Conservation (phyloP, 1,140 invertebrate genomes). For the Amyelois transitella region DNA sequence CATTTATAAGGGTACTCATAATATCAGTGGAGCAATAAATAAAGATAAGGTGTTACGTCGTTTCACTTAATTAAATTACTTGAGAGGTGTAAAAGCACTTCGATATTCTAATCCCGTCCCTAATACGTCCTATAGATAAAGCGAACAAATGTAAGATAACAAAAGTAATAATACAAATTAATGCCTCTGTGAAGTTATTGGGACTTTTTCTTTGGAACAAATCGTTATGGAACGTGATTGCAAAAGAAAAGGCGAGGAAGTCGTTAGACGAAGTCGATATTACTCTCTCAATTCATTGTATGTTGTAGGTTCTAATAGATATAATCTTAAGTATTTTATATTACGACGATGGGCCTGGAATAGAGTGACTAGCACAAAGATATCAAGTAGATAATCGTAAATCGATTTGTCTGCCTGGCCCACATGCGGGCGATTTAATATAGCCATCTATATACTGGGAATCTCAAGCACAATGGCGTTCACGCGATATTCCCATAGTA, state of each 20-base stretch:
- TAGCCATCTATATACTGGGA: background rate
- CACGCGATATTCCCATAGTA: slow-evolving; percentile 17
- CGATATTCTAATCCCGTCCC: background rate
- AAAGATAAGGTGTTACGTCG: background rate
- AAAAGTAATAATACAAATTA: background rate
- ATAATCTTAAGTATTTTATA: background rate
- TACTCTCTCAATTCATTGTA: background rate
- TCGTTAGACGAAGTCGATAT: background rate
- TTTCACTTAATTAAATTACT: background rate
- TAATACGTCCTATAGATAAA: background rate
- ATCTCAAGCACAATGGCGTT: background rate
- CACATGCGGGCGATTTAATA: slow-evolving; percentile 1
- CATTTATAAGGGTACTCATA: background rate
- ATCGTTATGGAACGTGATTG: background rate
- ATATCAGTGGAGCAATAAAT: background rate
- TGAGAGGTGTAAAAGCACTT: background rate
- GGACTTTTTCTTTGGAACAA: background rate
- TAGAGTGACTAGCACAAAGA: background rate
- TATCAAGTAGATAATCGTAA: background rate
- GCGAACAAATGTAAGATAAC: background rate
- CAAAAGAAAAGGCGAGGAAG: background rate
- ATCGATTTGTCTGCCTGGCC: slow-evolving; percentile 1
- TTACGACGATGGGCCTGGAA: background rate
- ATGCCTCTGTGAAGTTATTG: background rate
- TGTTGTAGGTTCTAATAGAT: background rate